Evolutionary conservation across 2,888 invertebrate genomes (phyloP).

Genomic region (Halictus ligatus): DNA sequence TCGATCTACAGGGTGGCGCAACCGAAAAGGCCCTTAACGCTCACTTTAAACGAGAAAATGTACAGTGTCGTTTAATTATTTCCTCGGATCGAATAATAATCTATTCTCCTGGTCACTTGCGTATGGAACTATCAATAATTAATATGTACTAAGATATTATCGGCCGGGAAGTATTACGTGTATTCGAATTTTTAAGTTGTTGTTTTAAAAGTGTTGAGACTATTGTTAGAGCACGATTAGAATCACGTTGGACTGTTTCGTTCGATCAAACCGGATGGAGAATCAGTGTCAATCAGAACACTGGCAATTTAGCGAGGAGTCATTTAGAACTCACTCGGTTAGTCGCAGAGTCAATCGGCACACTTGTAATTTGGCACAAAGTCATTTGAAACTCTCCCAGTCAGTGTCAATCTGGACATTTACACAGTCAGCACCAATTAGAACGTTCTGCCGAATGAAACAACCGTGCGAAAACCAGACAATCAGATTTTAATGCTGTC

Average conservation of each 20-base stretch:
- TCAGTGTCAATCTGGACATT: not conserved
- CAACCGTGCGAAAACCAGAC: not conserved
- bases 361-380: slow-evolving; percentile 6
- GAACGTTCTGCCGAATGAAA: not conserved
- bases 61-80: too few species aligned
- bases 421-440: not conserved
- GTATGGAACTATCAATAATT: too few species aligned
- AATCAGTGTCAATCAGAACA: not conserved
- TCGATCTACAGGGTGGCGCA: not conserved
- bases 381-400: not conserved
- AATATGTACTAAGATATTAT: too few species aligned
- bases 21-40: too few species aligned
- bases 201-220: too few species aligned
- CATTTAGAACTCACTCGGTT: not conserved
- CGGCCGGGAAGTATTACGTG: too few species aligned
- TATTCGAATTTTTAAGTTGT: too few species aligned
- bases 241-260: not conserved
- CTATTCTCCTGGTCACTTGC: too few species aligned
- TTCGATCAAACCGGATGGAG: not conserved
- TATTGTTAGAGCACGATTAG: not conserved
- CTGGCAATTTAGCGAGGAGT: not conserved
- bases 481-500: not conserved
- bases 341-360: not conserved
- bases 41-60: too few species aligned
- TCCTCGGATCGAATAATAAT: too few species aligned